Conservation (phyloP, 2,113 vertebrate genomes). For the Prolemur simus region DNA sequence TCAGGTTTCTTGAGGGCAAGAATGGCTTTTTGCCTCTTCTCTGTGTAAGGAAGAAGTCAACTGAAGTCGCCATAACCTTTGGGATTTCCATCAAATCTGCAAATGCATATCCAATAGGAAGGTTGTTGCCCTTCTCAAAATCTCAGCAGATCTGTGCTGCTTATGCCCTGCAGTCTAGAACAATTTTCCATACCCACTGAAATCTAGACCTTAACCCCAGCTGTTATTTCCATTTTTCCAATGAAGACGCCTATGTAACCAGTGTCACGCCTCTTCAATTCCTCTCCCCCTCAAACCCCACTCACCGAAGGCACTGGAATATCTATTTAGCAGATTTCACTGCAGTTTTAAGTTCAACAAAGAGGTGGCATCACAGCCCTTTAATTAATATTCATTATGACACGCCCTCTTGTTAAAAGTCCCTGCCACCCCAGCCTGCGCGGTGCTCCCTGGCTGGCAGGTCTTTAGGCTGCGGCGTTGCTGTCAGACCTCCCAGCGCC, state of each 20-base stretch:
- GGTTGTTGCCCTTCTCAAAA: not conserved
- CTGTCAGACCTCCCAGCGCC: not conserved
- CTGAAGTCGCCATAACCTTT: not conserved
- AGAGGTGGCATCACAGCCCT: not conserved
- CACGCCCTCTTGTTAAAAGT: not conserved
- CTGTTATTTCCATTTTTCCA: not conserved
- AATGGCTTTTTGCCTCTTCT: not conserved
- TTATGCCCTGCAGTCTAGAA: too few relatives aligned
- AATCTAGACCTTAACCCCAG: not conserved
- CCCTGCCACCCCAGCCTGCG: not conserved
- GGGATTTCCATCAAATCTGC: not conserved
- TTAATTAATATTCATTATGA: not conserved
- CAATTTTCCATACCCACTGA: not conserved
- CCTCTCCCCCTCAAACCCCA: not conserved
- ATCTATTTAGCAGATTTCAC: not conserved
- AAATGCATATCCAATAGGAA: not conserved
- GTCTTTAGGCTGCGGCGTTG: not conserved
- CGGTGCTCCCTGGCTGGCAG: rapidly evolving
- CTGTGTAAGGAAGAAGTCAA: not conserved
- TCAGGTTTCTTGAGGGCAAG: not conserved
- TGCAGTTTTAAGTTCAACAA: not conserved
- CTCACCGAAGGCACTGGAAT: not conserved
- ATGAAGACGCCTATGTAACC: not conserved
- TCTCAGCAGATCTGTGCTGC: not conserved
- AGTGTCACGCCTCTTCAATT: not conserved